Evolutionary conservation across 1,140 invertebrate species (phyloP), one percentile per base, ranked within the genome.

Genomic region (Paramacrobiotus metropolitanus): DNA sequence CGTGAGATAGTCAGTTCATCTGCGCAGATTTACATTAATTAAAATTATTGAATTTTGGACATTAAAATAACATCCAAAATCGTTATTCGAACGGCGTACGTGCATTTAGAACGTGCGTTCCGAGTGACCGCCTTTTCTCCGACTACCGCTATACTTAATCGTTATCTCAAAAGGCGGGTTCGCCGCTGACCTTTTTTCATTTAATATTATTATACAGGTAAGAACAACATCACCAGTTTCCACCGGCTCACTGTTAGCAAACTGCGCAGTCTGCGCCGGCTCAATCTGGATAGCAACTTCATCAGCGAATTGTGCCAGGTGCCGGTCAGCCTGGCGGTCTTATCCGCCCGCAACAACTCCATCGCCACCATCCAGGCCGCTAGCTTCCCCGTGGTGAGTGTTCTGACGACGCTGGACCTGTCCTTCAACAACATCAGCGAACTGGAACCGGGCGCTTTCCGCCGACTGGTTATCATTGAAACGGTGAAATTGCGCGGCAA

Each of bases 231-330:
- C 48, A 55, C 48, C 15, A 20, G 4, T 4, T 55, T 55, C 48
- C 48, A 55, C 4, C 48, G 48, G 15, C 28, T 55, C 28, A 24
- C 48, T 28, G 15, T 55, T 15, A 15, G 48, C 15, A 24, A 24
- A 24, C 48, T 55, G 15, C 48, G 48, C 15, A 24, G 15, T 28
- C 9, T 55, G 15, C 15, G 48, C 15, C 4, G 4, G 15, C 4
- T 55, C 48, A 55, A 24, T 9, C 48, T 55, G 15, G 48, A 55
- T 24, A 55, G 28, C 48, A 55, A 55, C 48, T 55, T 55, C 48
- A 55, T 55, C 48, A 55, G 4, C 15, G 48, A 55, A 24, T 55
- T 55, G 15, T 55, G 15, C 48, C 48, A 55, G 24, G 28, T 55
- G 4, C 15, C 48, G 15, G 28, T 24, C 15, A 55, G 15, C 24